Percentiles rank a stretch among this genome's conserved stretches.
These are phyloP conservation scores for Drosophila sturtevanti DNA, from an alignment of 1,140 invertebrate genomes.

Conservation along the genomic window DNA sequence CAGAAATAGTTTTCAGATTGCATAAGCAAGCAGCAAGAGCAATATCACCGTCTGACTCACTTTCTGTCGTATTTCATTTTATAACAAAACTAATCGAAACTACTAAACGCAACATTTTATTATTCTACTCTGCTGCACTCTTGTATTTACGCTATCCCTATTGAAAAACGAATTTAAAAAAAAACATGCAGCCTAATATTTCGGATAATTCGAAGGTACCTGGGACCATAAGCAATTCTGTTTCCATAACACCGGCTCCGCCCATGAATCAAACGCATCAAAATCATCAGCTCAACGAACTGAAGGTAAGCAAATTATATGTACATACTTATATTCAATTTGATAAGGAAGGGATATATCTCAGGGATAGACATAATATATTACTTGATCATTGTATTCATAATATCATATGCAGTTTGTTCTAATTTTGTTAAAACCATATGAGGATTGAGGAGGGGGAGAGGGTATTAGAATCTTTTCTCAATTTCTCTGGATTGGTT, in stretches of 20 bases:
- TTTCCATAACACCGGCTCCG: conserved; percentile 82
- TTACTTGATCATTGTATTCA: no score
- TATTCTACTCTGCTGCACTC: conserved; percentile 38
- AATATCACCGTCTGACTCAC: conserved; percentile 14
- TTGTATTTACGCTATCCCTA: conserved; percentile 36
- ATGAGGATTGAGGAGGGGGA: no score
- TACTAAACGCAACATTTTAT: conserved; percentile 36
- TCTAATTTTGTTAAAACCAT: no score
- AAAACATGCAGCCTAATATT: conserved; percentile 81
- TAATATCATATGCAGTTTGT: no score
- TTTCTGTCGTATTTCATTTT: conserved; percentile 26
- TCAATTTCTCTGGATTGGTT: no score
- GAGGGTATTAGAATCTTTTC: no score
- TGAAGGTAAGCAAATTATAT: conserved; percentile 60
- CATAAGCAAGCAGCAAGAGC: no score
- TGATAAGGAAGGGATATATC: no score
- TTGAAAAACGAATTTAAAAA: conserved; percentile 28
- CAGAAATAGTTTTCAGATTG: no score
- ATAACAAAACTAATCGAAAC: conserved; percentile 10
- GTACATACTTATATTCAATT: no score
- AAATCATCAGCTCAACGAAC: conserved; percentile 76
- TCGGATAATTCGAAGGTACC: conserved; percentile 83
- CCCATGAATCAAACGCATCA: conserved; percentile 68
- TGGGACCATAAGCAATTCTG: conserved; percentile 82
- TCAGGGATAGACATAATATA: no score